Conservation (phyloP, 2,113 vertebrate genomes). For the Grammomys dolichurus region DNA sequence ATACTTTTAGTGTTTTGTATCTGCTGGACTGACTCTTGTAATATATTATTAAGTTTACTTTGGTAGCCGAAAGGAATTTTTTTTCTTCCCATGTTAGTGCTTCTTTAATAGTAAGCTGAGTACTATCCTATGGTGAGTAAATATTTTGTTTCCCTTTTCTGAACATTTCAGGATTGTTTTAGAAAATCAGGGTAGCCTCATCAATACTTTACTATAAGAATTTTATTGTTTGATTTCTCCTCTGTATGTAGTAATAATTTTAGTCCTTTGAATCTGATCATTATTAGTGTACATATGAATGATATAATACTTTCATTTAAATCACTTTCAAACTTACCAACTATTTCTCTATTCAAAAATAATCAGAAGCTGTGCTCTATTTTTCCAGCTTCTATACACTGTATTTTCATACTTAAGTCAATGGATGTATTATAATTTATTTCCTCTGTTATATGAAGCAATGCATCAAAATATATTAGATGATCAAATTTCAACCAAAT, state of each 20-base stretch:
- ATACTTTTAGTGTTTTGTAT: neutral
- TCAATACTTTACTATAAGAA: neutral
- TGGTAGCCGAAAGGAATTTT: neutral
- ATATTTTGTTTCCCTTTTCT: neutral
- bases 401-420: neutral
- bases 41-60: neutral
- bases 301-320: neutral
- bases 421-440: neutral
- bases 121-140: neutral
- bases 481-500: neutral
- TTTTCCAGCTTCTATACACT: neutral
- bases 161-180: neutral
- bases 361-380: neutral
- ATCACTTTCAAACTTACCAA: neutral
- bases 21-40: accelerated
- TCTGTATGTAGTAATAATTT: neutral
- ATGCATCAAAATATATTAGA: neutral
- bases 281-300: neutral
- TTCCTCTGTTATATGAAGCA: neutral
- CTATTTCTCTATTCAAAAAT: neutral
- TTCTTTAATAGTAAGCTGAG: neutral
- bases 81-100: neutral
- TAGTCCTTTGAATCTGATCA: neutral
- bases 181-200: neutral
- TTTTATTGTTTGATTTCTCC: neutral